Evolutionary conservation across 2,888 invertebrate genomes (phyloP), one percentile per base, ranked within the genome.

Genomic region (Dolichopus griseipennis): DNA sequence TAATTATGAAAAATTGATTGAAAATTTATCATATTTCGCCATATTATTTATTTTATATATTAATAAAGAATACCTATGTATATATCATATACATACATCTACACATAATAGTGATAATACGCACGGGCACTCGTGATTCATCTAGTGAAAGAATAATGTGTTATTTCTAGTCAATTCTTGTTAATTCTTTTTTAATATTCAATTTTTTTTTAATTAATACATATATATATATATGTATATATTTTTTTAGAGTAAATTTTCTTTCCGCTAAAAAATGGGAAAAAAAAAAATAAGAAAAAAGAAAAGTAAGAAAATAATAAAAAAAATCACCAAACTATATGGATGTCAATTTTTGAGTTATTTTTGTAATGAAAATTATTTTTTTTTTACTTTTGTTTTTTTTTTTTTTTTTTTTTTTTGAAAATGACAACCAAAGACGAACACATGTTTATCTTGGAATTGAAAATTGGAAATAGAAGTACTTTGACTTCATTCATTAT

Each of bases 351-450:
- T 52, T n/a, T 52, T 52, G 52, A 52, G 52, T 52, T 52, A 52
- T 52, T 52, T 52, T 52, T 52, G 18, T 52, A 52, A 52, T 52
- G 52, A 52, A 52, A 27, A 27, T 27, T 27, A 4, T 27, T 27
- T 27, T 27, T 27, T 5, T 27, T 27, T 27, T 27, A 27, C 27
- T 27, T 27, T 27, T 27, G 61, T 61, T 61, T 20, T 61, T 61
- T 61, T 61, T 61, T 18, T 61, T 20, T 20, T 61, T 52, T 0
- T 52, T 63, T 27, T 27, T 61, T 69, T 72, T 73, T 74, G 27
- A 74, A 75, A 75, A 73, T 75, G 76, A 75, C 76, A 76, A 75
- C 70, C 74, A 75, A 76, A 75, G 75, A 74, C 73, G 73, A 76
- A 74, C 75, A 76, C 73, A 76, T 75, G 76, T 75, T 75, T 73